Conservation (phyloP, 2,113 vertebrate species). For the Nothocercus julius region DNA sequence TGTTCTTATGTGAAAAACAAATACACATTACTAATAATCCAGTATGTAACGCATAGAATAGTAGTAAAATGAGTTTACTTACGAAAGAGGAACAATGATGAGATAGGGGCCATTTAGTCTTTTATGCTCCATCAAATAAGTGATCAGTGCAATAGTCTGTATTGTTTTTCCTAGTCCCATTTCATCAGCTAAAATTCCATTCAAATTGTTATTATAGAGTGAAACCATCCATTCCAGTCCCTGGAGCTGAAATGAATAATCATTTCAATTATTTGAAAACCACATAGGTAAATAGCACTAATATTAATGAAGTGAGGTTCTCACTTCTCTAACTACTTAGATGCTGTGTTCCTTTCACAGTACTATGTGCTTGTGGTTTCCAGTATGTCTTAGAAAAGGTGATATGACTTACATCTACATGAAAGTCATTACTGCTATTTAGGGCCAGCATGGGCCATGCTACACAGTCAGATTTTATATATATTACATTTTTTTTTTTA, state of each 20-base stretch:
- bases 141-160: no score
- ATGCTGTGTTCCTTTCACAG: not conserved
- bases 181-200: no score
- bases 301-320: conserved; percentile 51
- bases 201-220: no score
- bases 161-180: no score
- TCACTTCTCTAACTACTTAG: conserved; percentile 4
- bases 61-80: no score
- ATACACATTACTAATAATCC: no score
- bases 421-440: not conserved
- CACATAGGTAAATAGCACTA: conserved; percentile 61
- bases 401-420: not conserved
- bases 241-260: conserved; percentile 77
- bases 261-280: conserved; percentile 63
- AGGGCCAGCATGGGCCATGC: not conserved
- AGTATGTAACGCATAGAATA: no score
- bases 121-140: no score
- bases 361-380: not conserved
- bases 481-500: not conserved
- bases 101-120: no score
- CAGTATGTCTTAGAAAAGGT: not conserved
- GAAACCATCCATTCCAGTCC: no score
- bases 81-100: no score
- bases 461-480: not conserved
- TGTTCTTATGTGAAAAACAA: no score